These are phyloP conservation scores for Machaerirhynchus nigripectus DNA, from an alignment of 2,113 vertebrate genomes.

Conservation along the genomic window DNA sequence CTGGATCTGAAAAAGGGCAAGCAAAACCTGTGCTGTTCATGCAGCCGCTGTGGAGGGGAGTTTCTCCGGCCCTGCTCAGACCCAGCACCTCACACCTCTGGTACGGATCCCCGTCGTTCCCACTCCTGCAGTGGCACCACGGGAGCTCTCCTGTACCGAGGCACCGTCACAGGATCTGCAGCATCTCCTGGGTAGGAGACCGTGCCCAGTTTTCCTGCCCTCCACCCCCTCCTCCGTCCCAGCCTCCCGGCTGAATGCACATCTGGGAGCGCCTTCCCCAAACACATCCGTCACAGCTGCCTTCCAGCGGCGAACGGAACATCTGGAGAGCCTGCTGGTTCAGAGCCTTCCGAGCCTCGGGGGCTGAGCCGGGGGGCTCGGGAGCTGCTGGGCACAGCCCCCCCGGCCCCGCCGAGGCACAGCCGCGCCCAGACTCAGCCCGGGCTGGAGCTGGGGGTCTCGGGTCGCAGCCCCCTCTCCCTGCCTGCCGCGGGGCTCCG, in stretches of 20 bases:
- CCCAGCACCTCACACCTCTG: not conserved
- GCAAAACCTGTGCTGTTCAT: not conserved
- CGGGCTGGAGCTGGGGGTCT: not conserved
- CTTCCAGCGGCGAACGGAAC: not conserved
- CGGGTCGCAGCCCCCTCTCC: not conserved
- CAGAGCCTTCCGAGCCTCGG: fast-evolving
- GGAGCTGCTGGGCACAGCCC: not conserved
- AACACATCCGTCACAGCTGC: not conserved
- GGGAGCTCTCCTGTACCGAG: not conserved
- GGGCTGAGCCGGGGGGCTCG: not conserved
- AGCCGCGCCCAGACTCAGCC: not conserved
- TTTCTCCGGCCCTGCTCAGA: not conserved
- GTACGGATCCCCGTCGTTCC: not conserved
- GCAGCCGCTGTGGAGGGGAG: fast-evolving
- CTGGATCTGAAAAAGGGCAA: not conserved
- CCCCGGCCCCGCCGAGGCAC: fast-evolving
- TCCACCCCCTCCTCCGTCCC: not conserved
- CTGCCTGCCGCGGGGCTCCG: not conserved
- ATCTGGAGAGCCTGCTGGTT: not conserved
- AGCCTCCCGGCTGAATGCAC: not conserved
- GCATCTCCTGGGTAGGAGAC: not conserved
- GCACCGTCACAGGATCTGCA: not conserved
- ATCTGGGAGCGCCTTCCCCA: not conserved
- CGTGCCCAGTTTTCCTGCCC: not conserved
- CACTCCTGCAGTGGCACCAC: not conserved